Evolutionary conservation across 1,140 invertebrate species (phyloP), one percentile per base, ranked within the genome.

Genomic region (Goniozus legneri): DNA sequence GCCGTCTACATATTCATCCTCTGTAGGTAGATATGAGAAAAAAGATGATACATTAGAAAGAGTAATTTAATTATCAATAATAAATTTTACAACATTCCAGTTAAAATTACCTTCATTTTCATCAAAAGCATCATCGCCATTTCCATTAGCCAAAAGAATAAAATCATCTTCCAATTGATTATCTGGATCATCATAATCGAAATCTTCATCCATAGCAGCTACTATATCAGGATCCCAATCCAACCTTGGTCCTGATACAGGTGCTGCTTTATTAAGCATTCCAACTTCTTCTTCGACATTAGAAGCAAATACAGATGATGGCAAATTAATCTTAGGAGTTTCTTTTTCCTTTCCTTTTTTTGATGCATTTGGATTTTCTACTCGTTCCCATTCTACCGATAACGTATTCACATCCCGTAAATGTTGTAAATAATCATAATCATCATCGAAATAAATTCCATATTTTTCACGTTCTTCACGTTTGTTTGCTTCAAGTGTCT

Each of bases 351-450:
- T 54, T 8, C 50, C 40, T 21, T 51, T 45, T 67, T 76, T 12
- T 52, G 40, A 37, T 8, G 10, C 8, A 14, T 18, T 64, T 49
- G 36, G 20, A 27, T 48, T 52, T 39, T 77, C 65, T 0, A 72
- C 43, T 21, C 57, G 52, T 52, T 67, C 61, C 62, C 67, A 71
- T 36, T 77, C 70, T 7, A 49, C 21, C 7, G 55, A 34, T n/a
- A 80, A 61, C 52, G 79, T 76, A 58, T 73, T 80, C 42, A 73
- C 77, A 58, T 91, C 86, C 62, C 84, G 85, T 36, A 98, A 77
- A 81, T 98, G 93, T 71, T 97, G 90, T 50, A 97, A 73, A 66
- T 98, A 98, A 67, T 98, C 84, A 67, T 97, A 98, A 56, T 97
- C 90, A 76, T 98, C 94, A 67, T 97, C 92, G 75, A 86, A 97